These are phyloP conservation scores for Falcaria lacertinaria DNA, from an alignment of 2,888 invertebrate species.

Conservation along the genomic window DNA sequence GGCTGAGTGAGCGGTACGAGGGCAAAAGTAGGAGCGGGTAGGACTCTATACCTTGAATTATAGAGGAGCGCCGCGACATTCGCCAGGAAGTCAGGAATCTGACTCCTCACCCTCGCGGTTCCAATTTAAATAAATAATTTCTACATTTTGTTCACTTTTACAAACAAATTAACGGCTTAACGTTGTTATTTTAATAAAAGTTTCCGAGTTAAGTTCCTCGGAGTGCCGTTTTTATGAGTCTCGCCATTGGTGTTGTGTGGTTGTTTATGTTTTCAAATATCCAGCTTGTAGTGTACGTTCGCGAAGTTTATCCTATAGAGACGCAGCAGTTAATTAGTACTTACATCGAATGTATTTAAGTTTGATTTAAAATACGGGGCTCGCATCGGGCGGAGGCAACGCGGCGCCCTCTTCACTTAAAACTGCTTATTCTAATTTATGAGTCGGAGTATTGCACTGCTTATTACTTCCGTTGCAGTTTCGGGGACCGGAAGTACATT, in stretches of 20 bases:
- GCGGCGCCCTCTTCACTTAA: slow-evolving; percentile 54
- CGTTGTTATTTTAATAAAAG: slow-evolving; percentile 78
- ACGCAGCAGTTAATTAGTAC: slow-evolving; percentile 13
- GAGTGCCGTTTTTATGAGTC: slow-evolving; percentile 69
- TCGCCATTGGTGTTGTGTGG: slow-evolving; percentile 51
- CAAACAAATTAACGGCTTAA: slow-evolving; percentile 77
- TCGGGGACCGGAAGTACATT: slow-evolving; percentile 67
- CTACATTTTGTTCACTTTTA: slow-evolving; percentile 75
- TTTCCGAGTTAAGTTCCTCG: slow-evolving; percentile 58
- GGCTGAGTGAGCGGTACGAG: slow-evolving; percentile 4
- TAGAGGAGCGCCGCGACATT: slow-evolving; percentile 58
- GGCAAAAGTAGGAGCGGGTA: slow-evolving; percentile 7
- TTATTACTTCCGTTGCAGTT: slow-evolving; percentile 75
- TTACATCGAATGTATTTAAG: slow-evolving; percentile 17
- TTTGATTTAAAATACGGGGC: slow-evolving; percentile 24
- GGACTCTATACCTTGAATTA: slow-evolving; percentile 55
- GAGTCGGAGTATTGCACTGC: slow-evolving; percentile 67
- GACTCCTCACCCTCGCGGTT: slow-evolving; percentile 51
- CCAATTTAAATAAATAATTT: slow-evolving; percentile 73
- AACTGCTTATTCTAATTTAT: slow-evolving; percentile 77
- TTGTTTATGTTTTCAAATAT: slow-evolving; percentile 61
- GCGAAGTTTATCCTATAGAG: slow-evolving; percentile 17
- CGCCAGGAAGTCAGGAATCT: slow-evolving; percentile 56
- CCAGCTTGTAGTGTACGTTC: slow-evolving; percentile 14
- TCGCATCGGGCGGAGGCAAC: slow-evolving; percentile 32